phyloP scores from a whole-genome alignment of 2,797 vertebrate genomes.

The Rhodeus uyekii region DNA sequence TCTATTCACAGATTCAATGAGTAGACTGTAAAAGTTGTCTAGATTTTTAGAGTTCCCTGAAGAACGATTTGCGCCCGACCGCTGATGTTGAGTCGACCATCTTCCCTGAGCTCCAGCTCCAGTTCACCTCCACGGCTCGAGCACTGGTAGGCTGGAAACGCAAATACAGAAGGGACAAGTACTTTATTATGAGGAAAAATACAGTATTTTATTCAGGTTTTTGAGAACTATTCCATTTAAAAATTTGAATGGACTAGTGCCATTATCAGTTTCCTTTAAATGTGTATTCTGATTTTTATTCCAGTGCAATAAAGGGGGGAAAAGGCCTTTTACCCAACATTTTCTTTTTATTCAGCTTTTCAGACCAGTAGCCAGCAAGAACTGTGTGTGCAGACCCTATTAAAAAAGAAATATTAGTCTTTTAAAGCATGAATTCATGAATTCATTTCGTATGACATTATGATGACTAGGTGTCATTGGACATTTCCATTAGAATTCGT shows the following conservation, averaged over 20 bases:
- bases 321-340: constrained; percentile 78
- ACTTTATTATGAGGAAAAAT: not conserved
- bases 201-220: not conserved
- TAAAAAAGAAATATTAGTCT: not conserved
- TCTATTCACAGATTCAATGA: not conserved
- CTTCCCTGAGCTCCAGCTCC: constrained; percentile 76
- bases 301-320: not conserved
- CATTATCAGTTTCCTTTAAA: not conserved
- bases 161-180: not conserved
- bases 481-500: not conserved
- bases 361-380: constrained; percentile 88
- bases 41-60: constrained; percentile 76
- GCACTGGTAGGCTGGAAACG: constrained; percentile 88
- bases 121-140: constrained; percentile 85
- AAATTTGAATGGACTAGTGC: not conserved
- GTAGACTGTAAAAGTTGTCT: constrained; percentile 16
- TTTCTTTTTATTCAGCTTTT: constrained; percentile 85
- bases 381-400: constrained; percentile 89
- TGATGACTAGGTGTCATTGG: not conserved
- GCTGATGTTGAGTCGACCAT: constrained; percentile 81
- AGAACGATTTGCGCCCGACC: constrained; percentile 77
- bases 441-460: not conserved
- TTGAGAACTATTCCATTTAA: not conserved
- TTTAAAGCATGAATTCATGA: not conserved
- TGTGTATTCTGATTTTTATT: not conserved